Base-by-base conservation (phyloP, 2,113 vertebrate species). In the Ammodytes marinus region DNA sequence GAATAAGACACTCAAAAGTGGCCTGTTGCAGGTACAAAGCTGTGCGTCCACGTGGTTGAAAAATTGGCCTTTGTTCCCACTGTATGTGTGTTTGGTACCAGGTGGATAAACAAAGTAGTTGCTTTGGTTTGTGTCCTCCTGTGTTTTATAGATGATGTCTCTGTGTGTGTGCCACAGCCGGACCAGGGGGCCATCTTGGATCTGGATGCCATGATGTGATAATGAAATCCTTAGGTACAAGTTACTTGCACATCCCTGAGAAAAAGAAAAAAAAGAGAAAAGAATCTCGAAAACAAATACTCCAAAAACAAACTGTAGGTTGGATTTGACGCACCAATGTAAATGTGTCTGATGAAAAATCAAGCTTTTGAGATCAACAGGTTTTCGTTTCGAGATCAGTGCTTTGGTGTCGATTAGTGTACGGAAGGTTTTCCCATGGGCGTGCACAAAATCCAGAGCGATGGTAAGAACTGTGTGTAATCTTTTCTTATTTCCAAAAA, bases 401-500 rank as follows among this genome's bases (percentile, higher is more conserved):
- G 76, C 86, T 88, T 83, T 79, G 89, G 83, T 80, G 27, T 10
- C 69, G 64, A 49, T 46, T 74, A 79, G 86, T 57, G 68, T 80
- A 35, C 58, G 76, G 90, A 92, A 82, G 83, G 76, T 77, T 84
- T 27, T 72, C 40, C 17, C 19, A 79, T 54, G 66, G 71, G 64
- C 61, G 90, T 90, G 87, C 87, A 88, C 86, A 91, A 86, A 89
- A 85, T 75, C 61, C 63, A 59, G 90, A 88, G 80, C 53, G 70
- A 87, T 90, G 92, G 90, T 93, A 89, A 88, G 90, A 92, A 92
- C 89, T 89, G 93, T 94, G 93, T 93, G 92, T 94, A 89, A 94
- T 93, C 91, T 91, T 90, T 93, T 94, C 89, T 94, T 92, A 94
- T 95, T 95, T 95, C 94, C 94, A 95, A 94, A 95, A 94, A 95